These are phyloP conservation scores for Cataglyphis hispanica DNA, from an alignment of 1,140 invertebrate species.

Conservation along the genomic window DNA sequence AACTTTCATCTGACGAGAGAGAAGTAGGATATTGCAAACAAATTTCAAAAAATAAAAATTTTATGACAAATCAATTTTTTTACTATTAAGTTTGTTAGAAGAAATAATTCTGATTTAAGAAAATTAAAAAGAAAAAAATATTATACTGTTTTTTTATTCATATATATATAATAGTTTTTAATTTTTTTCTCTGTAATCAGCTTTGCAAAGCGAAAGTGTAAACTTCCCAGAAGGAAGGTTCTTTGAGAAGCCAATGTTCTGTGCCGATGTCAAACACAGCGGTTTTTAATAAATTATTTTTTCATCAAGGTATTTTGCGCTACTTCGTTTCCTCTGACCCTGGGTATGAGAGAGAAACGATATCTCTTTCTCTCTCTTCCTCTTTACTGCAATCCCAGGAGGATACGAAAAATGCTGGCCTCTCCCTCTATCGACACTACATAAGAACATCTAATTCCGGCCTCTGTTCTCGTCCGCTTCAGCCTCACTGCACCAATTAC, in stretches of 20 bases:
- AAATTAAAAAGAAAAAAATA: not conserved
- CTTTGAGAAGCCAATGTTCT: conserved; percentile 14
- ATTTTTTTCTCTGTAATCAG: not conserved
- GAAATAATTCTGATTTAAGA: not conserved
- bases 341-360: not conserved
- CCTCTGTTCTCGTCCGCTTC: conserved; percentile 50
- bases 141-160: not conserved
- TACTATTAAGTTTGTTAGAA: not conserved
- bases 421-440: not conserved
- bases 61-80: not conserved
- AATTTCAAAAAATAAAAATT: not conserved
- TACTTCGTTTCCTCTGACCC: conserved; percentile 10
- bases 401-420: conserved; percentile 47
- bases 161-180: not conserved
- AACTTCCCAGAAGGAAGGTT: conserved; percentile 19
- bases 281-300: conserved; percentile 59
- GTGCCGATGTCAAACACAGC: conserved; percentile 27
- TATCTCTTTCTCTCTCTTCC: not conserved
- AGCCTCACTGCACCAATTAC: conserved; percentile 65
- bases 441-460: conserved; percentile 64
- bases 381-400: not conserved
- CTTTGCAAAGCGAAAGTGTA: conserved; percentile 16
- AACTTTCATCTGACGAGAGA: not conserved
- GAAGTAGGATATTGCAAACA: conserved; percentile 18
- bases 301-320: conserved; percentile 53